phyloP scores from a whole-genome alignment of 2,888 invertebrate genomes.

The Allolobophora icterica region DNA sequence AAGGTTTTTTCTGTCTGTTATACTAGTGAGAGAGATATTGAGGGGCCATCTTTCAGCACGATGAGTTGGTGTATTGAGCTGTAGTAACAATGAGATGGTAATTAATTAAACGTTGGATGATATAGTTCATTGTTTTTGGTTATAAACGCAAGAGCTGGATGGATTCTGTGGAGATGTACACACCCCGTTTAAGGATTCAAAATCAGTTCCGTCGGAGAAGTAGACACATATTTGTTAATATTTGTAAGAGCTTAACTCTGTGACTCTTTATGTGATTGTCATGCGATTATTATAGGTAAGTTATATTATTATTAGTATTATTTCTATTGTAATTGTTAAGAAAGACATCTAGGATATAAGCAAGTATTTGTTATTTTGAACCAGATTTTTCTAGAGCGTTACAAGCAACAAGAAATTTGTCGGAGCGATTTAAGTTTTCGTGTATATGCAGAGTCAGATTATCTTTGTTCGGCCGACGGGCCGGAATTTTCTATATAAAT shows the following conservation, averaged over 20 bases:
- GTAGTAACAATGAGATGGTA: background rate
- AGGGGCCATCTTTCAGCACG: background rate
- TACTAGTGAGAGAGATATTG: background rate
- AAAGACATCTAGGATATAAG: constrained; percentile 11
- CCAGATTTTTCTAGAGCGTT: constrained; percentile 11
- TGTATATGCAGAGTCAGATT: no score
- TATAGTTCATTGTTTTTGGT: background rate
- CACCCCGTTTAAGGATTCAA: background rate
- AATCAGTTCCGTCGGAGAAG: background rate
- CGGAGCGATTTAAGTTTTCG: background rate
- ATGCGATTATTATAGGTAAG: constrained; percentile 3
- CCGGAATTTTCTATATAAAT: constrained; percentile 17
- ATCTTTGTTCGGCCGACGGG: background rate
- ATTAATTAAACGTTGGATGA: background rate
- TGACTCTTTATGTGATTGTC: background rate
- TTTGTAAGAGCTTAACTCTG: constrained; percentile 4
- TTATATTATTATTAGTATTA: background rate
- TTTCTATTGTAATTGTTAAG: background rate
- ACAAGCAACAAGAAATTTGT: background rate
- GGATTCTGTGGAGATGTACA: background rate
- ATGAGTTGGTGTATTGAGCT: background rate
- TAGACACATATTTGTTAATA: background rate
- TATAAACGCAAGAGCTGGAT: background rate
- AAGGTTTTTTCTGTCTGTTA: background rate
- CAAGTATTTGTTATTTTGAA: constrained; percentile 17